phyloP scores from a whole-genome alignment of 1,140 invertebrate genomes.

The Aleiodes sp. region DNA sequence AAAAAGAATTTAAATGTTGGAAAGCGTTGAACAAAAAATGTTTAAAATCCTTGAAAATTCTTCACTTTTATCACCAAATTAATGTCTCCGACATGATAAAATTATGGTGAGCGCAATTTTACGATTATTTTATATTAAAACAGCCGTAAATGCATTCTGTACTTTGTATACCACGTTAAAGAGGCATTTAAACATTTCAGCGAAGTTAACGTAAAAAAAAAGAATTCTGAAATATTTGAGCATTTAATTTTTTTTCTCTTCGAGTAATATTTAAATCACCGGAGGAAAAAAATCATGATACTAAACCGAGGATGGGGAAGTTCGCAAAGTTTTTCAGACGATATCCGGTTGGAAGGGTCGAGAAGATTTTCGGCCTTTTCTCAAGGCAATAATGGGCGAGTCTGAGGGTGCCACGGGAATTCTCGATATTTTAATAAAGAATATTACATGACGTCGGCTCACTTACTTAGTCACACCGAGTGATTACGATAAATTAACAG shows the following conservation, averaged over 20 bases:
- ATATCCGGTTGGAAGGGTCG: constrained; percentile 15
- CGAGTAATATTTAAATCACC: neutral
- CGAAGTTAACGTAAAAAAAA: neutral
- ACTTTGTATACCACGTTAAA: neutral
- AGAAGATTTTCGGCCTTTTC: constrained; percentile 5
- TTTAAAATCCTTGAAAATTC: neutral
- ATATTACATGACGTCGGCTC: constrained; percentile 47
- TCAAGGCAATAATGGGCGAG: constrained; percentile 15
- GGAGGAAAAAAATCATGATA: neutral
- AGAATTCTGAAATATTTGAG: neutral
- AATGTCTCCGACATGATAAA: constrained; percentile 1
- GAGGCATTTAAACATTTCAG: neutral
- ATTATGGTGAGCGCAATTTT: constrained; percentile 9
- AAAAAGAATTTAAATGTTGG: neutral
- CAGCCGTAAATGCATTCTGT: neutral
- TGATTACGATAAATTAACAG: constrained; percentile 57
- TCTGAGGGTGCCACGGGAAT: constrained; percentile 2
- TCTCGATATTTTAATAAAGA: constrained; percentile 58
- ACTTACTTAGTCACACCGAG: constrained; percentile 55
- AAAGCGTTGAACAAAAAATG: neutral
- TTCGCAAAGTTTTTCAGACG: neutral
- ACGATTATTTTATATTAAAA: constrained; percentile 4
- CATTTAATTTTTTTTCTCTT: constrained; percentile 9
- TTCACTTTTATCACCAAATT: constrained; percentile 12
- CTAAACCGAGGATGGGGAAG: neutral